Percentiles rank a stretch among this genome's conserved stretches.
phyloP scores from a whole-genome alignment of 2,888 invertebrate species.

The Xylophagus ater region DNA sequence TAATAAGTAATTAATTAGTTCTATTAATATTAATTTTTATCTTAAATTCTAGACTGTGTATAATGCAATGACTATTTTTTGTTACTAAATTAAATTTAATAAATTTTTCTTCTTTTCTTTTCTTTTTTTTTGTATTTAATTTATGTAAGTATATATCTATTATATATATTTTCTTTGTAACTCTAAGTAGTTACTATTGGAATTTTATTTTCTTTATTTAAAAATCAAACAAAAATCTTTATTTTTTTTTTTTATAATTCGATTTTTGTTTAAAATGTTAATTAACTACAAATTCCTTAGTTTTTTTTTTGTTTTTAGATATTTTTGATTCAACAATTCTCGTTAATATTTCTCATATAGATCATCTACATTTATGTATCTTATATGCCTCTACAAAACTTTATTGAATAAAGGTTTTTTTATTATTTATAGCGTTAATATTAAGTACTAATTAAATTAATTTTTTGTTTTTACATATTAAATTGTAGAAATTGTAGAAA shows the following conservation, averaged over 20 bases:
- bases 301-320: not conserved
- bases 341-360: no score
- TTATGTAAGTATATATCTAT: not conserved
- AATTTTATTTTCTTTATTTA: no score
- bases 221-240: no score
- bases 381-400: no score
- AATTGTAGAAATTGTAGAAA: conserved; percentile 16
- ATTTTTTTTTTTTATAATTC: no score
- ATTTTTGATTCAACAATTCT: no score
- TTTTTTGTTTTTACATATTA: conserved; percentile 7
- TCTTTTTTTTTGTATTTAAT: conserved; percentile 2
- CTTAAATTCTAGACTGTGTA: not conserved
- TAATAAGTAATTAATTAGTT: not conserved
- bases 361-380: no score
- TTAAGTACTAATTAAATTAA: not conserved
- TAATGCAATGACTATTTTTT: not conserved
- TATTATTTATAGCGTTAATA: no score
- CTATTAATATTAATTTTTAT: not conserved
- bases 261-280: no score
- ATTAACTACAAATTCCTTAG: no score
- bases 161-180: conserved; percentile 5
- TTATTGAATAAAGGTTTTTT: no score
- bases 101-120: not conserved
- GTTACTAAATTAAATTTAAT: not conserved
- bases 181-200: not conserved